Evolutionary conservation across 2,888 invertebrate species (phyloP), one percentile per base, ranked within the genome.

Genomic region (Cephus pygmeus): DNA sequence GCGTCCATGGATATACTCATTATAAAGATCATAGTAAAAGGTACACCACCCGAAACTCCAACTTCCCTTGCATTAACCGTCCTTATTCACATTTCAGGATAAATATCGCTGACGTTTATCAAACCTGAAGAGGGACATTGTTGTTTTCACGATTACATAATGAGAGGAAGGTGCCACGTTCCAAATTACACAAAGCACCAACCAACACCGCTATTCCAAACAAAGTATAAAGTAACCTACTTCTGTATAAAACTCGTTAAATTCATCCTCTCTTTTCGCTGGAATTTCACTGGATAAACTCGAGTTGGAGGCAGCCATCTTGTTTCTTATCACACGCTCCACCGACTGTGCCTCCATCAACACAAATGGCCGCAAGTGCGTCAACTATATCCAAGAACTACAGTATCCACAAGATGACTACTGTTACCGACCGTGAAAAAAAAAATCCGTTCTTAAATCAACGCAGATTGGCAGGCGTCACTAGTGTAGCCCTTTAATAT

Each of bases 181-280:
- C 71, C 1, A 56, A 23, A 23, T 56, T 6, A 15, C 56, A 56
- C 56, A 56, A 56, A 9, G 56, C 23, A 56, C 56, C 56, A 56
- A 56, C 56, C 23, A 23, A 23, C 56, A 23, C 56, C 56, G 23
- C 9, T 1, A 56, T 56, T 4, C 23, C 23, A 56, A 23, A 23
- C 23, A 56, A 56, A 71, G 1, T 71, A 34, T 31, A 71, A 71
- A 71, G 33, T 31, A 34, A 92, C 92, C 92, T 94, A 96, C 97
- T 94, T 97, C 97, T 12, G 95, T 93, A 89, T 97, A 97, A 92
- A 97, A 97, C 85, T 95, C 95, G 86, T 96, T 95, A 89, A 97
- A 97, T 82, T 95, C 95, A 86, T 95, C 95, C 84, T 94, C 95
- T 88, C 94, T 95, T 80, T 92, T 91, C 84, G 91, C 90, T 78